Conservation (phyloP, 2,113 vertebrate species). For the Silurus meridionalis region DNA sequence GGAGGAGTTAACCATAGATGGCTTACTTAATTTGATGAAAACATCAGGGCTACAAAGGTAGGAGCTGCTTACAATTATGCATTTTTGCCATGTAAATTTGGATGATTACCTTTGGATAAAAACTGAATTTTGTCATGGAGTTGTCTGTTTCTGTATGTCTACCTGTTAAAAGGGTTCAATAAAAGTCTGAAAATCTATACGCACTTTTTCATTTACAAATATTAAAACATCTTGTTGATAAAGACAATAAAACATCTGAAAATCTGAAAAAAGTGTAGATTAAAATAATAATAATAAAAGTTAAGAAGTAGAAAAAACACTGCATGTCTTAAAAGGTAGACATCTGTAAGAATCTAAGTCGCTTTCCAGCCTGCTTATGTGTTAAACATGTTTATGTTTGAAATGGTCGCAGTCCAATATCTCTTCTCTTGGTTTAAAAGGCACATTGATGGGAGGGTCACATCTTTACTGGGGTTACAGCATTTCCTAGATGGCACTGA, state of each 20-base stretch:
- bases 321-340: background rate
- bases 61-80: constrained; percentile 63
- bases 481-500: constrained; percentile 65
- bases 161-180: background rate
- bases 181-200: background rate
- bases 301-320: background rate
- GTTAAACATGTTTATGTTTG: constrained; percentile 56
- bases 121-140: background rate
- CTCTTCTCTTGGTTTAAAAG: constrained; percentile 55
- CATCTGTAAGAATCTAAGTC: background rate
- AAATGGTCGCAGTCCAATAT: constrained; percentile 48
- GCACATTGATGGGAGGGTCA: constrained; percentile 51
- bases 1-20: constrained; percentile 31
- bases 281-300: background rate
- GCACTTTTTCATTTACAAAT: background rate
- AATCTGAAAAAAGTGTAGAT: background rate
- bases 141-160: background rate
- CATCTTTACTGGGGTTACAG: constrained; percentile 57
- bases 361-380: constrained; percentile 14
- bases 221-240: background rate
- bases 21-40: constrained; percentile 59
- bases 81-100: constrained; percentile 46
- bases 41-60: constrained; percentile 74
- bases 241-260: background rate
- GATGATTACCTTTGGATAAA: background rate